These are phyloP conservation scores for Aphaenogaster rudis DNA, from an alignment of 1,140 invertebrate genomes.

Conservation along the genomic window DNA sequence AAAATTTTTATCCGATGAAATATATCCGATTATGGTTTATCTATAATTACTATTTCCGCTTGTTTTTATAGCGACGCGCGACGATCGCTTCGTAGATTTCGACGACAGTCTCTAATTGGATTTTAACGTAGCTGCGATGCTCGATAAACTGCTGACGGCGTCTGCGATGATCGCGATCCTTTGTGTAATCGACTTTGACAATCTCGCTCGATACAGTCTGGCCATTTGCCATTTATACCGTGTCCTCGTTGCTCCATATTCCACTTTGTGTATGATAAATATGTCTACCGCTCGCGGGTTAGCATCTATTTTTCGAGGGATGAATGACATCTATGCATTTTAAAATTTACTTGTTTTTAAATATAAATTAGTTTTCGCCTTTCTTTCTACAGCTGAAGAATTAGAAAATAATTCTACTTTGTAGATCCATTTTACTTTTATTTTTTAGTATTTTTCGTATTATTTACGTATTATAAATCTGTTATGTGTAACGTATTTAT, in stretches of 20 bases:
- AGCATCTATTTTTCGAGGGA: not conserved
- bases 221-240: slow-evolving; percentile 25
- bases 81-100: not conserved
- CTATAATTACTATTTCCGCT: slow-evolving; percentile 42
- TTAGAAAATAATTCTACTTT: not conserved
- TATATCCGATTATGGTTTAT: slow-evolving; percentile 40
- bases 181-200: slow-evolving; percentile 58
- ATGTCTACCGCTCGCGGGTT: not conserved
- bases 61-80: slow-evolving; percentile 25
- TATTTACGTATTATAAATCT: not conserved
- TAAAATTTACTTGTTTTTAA: not conserved
- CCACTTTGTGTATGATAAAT: slow-evolving; percentile 33
- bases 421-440: not conserved
- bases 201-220: slow-evolving; percentile 35
- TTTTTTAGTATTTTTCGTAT: not conserved
- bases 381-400: not conserved
- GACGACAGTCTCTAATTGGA: slow-evolving; percentile 57
- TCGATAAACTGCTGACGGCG: slow-evolving; percentile 45
- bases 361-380: not conserved
- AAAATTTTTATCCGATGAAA: slow-evolving; percentile 45
- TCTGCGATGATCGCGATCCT: slow-evolving; percentile 35
- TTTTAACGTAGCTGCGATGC: slow-evolving; percentile 45
- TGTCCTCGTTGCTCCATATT: slow-evolving; percentile 3
- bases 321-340: not conserved
- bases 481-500: not conserved